A percentile compares a stretch with the other conserved stretches of the same genome.
Evolutionary conservation across 2,797 vertebrate genomes (phyloP).

Genomic region (Coregonus ussuriensis): DNA sequence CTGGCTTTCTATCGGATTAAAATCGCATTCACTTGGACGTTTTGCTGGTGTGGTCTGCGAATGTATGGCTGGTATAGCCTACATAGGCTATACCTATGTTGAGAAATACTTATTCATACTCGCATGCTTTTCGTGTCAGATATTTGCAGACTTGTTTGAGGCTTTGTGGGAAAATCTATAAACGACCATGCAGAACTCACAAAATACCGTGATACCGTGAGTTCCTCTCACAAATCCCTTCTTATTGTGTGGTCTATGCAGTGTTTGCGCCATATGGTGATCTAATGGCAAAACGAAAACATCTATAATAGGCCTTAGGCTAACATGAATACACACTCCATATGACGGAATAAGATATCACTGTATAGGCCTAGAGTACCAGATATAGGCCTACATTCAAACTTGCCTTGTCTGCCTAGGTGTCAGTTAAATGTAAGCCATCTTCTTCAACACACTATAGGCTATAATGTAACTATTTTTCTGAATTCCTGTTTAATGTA

Average conservation of each 20-base stretch:
- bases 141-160: not conserved
- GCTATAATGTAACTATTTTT: not conserved
- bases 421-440: not conserved
- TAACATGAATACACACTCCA: not conserved
- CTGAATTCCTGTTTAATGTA: not conserved
- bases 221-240: not conserved
- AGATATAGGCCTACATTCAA: not conserved
- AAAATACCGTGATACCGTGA: not conserved
- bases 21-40: constrained; percentile 12
- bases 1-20: constrained; percentile 25
- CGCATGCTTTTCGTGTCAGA: not conserved
- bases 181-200: not conserved
- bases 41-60: not conserved
- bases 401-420: not conserved
- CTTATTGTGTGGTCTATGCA: not conserved
- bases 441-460: not conserved
- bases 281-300: not conserved
- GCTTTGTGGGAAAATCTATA: not conserved
- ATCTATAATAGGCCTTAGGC: not conserved
- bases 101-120: not conserved
- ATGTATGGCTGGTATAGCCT: not conserved
- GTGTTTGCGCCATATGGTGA: not conserved
- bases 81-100: not conserved
- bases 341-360: not conserved
- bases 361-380: no score